Conservation (phyloP, 2,797 vertebrate species). For the Bradypodion ventrale region DNA sequence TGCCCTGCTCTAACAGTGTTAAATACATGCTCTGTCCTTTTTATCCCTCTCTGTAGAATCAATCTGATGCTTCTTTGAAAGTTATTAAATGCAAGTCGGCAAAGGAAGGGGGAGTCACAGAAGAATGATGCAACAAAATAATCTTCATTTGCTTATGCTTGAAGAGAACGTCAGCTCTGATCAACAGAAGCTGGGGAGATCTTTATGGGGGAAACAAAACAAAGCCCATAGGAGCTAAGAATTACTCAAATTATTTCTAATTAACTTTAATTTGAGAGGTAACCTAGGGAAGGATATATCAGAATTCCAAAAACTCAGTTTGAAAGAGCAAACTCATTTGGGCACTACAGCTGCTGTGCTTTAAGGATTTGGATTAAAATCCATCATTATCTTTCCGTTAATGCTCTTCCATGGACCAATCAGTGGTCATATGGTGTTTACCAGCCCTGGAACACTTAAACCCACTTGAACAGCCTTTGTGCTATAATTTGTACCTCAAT, state of each 20-base stretch:
- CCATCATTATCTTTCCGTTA: constrained; percentile 82
- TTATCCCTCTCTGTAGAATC: background rate
- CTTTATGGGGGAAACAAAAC: constrained; percentile 43
- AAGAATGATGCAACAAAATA: background rate
- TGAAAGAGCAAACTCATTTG: constrained; percentile 71
- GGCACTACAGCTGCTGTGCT: constrained; percentile 78
- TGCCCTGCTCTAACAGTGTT: background rate
- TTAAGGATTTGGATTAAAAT: constrained; percentile 83
- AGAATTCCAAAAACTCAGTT: constrained; percentile 46
- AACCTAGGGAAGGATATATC: constrained; percentile 52
- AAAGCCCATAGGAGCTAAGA: constrained; percentile 24
- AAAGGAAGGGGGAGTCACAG: no score
- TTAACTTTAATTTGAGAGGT: constrained; percentile 46
- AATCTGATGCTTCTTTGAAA: background rate
- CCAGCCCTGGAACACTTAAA: constrained; percentile 78
- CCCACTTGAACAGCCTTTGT: constrained; percentile 80
- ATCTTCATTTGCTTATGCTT: background rate
- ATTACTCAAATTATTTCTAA: constrained; percentile 50
- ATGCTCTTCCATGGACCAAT: constrained; percentile 84
- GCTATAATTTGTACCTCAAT: constrained; percentile 79
- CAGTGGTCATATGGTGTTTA: constrained; percentile 81
- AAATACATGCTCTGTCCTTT: background rate
- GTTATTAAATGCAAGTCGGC: background rate
- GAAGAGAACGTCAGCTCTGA: constrained; percentile 22
- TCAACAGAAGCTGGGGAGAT: constrained; percentile 20